Evolutionary conservation across 2,888 invertebrate genomes (phyloP), one percentile per base, ranked within the genome.

Genomic region (Meganola albula): DNA sequence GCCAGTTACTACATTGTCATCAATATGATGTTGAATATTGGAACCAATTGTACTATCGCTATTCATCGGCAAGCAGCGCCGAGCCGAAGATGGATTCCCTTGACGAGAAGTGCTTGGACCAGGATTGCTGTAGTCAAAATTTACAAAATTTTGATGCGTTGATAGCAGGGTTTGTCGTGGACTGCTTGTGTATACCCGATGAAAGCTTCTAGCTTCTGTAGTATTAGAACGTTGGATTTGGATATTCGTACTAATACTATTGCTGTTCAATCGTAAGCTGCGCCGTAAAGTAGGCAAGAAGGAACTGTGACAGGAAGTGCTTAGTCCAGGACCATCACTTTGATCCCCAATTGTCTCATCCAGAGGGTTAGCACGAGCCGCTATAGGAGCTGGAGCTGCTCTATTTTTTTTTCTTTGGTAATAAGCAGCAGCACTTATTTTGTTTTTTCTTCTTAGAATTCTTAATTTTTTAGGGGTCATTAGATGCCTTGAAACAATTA

Each of bases 381-480:
- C 30, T 30, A 30, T 24, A 30, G 16, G 32, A 27, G 26, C 26
- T 13, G 26, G n/a, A n/a, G n/a, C n/a, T 33, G 33, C 33, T 22
- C 13, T 33, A 33, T 20, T 22, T 28, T 34, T 30, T 28, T 34
- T 34, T 22, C 34, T 34, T 16, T 23, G 16, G 23, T 34, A 34
- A 28, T 34, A 34, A 12, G 34, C 34, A 10, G n/a, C 12, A 9
- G 34, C 34, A 24, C 28, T 28, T 10, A 28, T 28, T 24, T 12
- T 11, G 34, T 34, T 28, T 11, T 34, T 34, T 24, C 12, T 29
- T 34, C 22, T 13, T 28, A 22, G 8, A 14, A 28, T 24, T 23
- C 13, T 20, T 23, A 20, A 23, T 18, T 14, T 12, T 13, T 27
- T 21, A 14, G 34, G 12, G 22, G 27, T 24, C 34, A 34, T 34